Evolutionary conservation across 2,797 vertebrate species (phyloP).

Genomic region (Enteromius unitaeniatus): DNA sequence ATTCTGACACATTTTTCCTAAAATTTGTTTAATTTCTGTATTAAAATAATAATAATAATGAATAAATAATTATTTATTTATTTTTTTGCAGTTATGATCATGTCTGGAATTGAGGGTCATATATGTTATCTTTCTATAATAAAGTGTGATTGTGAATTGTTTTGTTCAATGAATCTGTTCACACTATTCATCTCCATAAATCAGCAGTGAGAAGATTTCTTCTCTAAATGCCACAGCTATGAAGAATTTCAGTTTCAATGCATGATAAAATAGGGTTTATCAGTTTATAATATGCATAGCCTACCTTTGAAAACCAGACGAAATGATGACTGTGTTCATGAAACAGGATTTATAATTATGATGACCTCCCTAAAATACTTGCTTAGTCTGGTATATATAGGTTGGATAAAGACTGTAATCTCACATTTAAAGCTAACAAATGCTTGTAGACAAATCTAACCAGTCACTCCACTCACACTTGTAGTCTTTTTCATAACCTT

Average conservation of each 20-base stretch:
- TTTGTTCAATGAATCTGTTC: background rate
- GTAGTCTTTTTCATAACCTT: background rate
- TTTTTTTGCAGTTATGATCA: background rate
- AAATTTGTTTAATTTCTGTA: background rate
- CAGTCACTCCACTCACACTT: background rate
- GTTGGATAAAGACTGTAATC: slow-evolving; percentile 46
- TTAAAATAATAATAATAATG: too few species aligned
- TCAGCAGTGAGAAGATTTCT: background rate
- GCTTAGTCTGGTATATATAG: background rate
- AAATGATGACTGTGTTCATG: background rate
- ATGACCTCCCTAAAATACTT: background rate
- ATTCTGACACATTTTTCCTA: background rate
- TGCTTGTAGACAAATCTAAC: slow-evolving; percentile 32
- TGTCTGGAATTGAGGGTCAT: background rate
- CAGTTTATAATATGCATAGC: slow-evolving; percentile 2
- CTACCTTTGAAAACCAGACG: background rate
- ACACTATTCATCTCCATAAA: background rate
- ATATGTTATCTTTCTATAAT: background rate
- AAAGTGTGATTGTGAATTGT: background rate
- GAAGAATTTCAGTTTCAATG: background rate
- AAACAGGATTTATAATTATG: background rate
- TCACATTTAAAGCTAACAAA: slow-evolving; percentile 29
- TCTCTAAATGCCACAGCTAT: background rate
- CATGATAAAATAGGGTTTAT: background rate
- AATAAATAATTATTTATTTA: background rate